These are phyloP conservation scores for Ophthalmolycus amberensis DNA, from an alignment of 2,113 vertebrate species.

Conservation along the genomic window DNA sequence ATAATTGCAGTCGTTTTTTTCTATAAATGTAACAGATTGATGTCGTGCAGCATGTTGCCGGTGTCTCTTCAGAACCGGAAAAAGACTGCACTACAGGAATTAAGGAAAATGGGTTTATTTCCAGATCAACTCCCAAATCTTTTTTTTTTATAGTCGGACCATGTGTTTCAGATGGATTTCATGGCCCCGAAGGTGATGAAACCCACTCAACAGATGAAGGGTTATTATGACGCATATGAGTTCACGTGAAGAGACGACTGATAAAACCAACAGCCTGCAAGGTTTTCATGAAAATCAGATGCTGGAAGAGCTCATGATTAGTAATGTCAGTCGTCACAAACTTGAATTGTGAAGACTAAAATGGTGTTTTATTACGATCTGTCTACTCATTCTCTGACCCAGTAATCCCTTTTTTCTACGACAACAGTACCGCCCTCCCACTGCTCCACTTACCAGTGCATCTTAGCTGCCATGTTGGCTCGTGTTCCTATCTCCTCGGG, in stretches of 20 bases:
- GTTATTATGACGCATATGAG: not conserved
- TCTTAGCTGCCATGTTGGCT: slow-evolving; percentile 42
- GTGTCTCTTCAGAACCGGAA: slow-evolving; percentile 19
- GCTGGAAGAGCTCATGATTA: not conserved
- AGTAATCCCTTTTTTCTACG: slow-evolving; percentile 23
- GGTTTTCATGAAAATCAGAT: not conserved
- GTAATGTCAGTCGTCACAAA: not conserved
- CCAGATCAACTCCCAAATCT: slow-evolving; percentile 10
- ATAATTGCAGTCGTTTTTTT: slow-evolving; percentile 44
- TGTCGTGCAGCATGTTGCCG: slow-evolving; percentile 16
- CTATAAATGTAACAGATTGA: slow-evolving; percentile 51
- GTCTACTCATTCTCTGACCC: slow-evolving; percentile 30
- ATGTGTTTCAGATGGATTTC: slow-evolving; percentile 16
- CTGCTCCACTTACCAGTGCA: slow-evolving; percentile 50
- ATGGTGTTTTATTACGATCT: not conserved
- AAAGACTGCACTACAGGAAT: slow-evolving; percentile 28
- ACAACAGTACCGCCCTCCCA: slow-evolving; percentile 19
- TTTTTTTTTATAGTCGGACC: not conserved
- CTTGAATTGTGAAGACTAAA: not conserved
- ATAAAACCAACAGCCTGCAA: not conserved
- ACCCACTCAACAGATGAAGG: slow-evolving; percentile 16
- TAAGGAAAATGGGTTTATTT: slow-evolving; percentile 34
- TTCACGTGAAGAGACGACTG: not conserved
- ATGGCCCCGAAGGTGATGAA: slow-evolving; percentile 8
- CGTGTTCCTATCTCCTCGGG: slow-evolving; percentile 36